Conservation (phyloP, 1,140 invertebrate genomes). For the Teleogryllus occipitalis region DNA sequence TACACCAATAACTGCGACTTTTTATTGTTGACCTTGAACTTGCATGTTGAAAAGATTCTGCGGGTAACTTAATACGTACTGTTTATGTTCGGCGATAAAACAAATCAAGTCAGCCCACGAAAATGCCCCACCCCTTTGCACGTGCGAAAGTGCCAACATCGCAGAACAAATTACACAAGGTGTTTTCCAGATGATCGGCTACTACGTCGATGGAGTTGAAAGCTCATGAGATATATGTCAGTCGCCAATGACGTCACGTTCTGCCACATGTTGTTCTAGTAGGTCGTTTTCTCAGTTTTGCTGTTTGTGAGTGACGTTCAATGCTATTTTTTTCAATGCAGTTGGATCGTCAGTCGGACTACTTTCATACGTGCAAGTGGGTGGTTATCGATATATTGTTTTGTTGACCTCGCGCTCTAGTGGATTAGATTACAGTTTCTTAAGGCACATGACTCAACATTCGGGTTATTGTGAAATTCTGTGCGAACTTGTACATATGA, state of each 20-base stretch:
- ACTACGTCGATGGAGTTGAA: not conserved
- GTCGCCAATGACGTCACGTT: not conserved
- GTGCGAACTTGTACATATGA: not conserved
- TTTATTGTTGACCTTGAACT: not conserved
- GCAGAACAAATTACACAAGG: not conserved
- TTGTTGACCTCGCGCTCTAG: not conserved
- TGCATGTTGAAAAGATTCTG: not conserved
- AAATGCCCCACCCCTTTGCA: not conserved
- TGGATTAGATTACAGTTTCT: not conserved
- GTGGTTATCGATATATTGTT: constrained; percentile 5
- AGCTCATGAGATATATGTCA: not conserved
- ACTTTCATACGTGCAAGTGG: not conserved
- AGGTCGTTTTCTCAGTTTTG: not conserved
- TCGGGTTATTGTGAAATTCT: not conserved
- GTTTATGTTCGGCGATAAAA: not conserved
- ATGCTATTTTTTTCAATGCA: not conserved
- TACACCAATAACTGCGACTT: not conserved
- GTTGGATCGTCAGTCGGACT: not conserved
- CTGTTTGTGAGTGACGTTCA: not conserved
- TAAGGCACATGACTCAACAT: not conserved
- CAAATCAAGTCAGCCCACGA: not conserved
- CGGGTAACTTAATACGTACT: not conserved
- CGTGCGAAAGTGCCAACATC: constrained; percentile 3
- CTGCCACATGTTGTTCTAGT: not conserved
- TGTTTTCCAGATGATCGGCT: not conserved